These are phyloP conservation scores for Meloe dianella DNA, from an alignment of 2,888 invertebrate species.

Conservation along the genomic window DNA sequence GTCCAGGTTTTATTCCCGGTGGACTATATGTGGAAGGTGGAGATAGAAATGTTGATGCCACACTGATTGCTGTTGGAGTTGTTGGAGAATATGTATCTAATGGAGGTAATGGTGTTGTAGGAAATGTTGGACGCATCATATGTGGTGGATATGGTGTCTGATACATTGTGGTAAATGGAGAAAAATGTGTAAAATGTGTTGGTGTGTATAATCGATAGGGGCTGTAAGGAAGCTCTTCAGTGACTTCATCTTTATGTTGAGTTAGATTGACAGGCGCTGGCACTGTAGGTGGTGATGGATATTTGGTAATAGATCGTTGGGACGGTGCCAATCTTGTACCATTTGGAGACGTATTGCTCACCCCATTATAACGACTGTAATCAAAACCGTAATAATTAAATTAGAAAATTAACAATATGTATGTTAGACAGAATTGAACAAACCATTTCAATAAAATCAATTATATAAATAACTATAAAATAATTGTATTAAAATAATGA, in stretches of 20 bases:
- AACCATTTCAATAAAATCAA: not conserved
- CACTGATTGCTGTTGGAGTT: conserved; percentile 57
- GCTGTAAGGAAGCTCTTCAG: conserved; percentile 48
- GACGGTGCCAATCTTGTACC: conserved; percentile 52
- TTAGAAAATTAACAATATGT: not conserved
- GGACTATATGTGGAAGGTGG: conserved; percentile 52
- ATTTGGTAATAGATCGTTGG: conserved; percentile 51
- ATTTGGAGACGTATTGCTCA: conserved; percentile 50
- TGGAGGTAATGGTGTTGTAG: conserved; percentile 60
- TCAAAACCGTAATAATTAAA: not conserved
- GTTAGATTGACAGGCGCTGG: conserved; percentile 58
- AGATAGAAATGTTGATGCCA: conserved; percentile 58
- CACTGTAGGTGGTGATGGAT: conserved; percentile 54
- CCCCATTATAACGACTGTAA: conserved; percentile 55
- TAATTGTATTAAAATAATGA: not conserved
- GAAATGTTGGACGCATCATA: conserved; percentile 58
- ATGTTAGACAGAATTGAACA: not conserved
- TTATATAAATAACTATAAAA: not conserved
- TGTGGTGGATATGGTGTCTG: conserved; percentile 51
- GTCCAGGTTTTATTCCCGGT: conserved; percentile 42
- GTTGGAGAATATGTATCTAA: conserved; percentile 56
- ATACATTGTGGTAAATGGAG: conserved; percentile 46
- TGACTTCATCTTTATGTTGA: conserved; percentile 55
- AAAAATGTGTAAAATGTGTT: conserved; percentile 38
- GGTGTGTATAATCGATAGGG: conserved; percentile 51